Evolutionary conservation across 2,113 vertebrate genomes (phyloP).

Genomic region (Leptobrachium ailaonicum): DNA sequence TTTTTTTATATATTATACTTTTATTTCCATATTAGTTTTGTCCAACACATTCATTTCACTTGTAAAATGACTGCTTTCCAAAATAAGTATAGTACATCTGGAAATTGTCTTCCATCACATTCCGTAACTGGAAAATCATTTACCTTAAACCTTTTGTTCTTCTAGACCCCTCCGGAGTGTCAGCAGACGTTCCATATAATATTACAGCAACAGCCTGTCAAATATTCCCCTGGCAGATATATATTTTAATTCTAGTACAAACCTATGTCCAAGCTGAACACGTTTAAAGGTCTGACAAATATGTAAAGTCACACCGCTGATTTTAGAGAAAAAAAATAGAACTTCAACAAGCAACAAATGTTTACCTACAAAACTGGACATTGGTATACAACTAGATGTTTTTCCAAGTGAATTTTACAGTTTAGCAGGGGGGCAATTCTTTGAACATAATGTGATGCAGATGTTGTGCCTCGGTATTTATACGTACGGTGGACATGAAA

Average conservation of each 20-base stretch:
- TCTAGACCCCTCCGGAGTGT: slow-evolving; percentile 43
- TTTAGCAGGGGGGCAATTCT: too few relatives aligned
- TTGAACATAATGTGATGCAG: too few relatives aligned
- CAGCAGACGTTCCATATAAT: slow-evolving; percentile 30
- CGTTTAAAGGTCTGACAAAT: too few relatives aligned
- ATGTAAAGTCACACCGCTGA: too few relatives aligned
- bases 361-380: too few relatives aligned
- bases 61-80: slow-evolving; percentile 60
- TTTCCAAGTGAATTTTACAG: too few relatives aligned
- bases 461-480: too few relatives aligned
- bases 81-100: slow-evolving; percentile 68
- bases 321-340: too few relatives aligned
- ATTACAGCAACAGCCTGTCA: slow-evolving; percentile 39
- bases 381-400: too few relatives aligned
- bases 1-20: slow-evolving; percentile 51
- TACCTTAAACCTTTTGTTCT: slow-evolving; percentile 52
- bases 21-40: slow-evolving; percentile 54
- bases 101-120: slow-evolving; percentile 62
- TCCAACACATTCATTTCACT: slow-evolving; percentile 55
- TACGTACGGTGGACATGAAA: too few relatives aligned
- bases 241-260: slow-evolving; percentile 44
- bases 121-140: slow-evolving; percentile 51
- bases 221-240: slow-evolving; percentile 34
- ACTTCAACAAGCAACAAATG: too few relatives aligned
- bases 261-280: slow-evolving; percentile 6